These are phyloP conservation scores for Epinephelus moara DNA, from an alignment of 2,113 vertebrate genomes.

Conservation along the genomic window DNA sequence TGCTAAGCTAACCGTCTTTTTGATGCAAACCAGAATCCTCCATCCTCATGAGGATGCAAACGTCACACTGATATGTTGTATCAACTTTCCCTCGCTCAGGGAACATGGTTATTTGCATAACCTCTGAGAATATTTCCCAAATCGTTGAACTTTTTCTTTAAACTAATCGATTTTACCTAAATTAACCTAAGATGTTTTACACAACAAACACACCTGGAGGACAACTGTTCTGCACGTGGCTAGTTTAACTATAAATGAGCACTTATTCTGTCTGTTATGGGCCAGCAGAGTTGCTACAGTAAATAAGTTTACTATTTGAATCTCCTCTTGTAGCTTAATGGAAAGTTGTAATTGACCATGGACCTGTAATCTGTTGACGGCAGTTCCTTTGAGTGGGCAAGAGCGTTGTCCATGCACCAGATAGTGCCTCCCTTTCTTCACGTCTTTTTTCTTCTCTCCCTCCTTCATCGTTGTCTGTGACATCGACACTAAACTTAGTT, in stretches of 20 bases:
- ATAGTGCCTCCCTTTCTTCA: slow-evolving; percentile 79
- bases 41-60: not conserved
- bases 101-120: not conserved
- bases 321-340: slow-evolving; percentile 52
- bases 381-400: slow-evolving; percentile 58
- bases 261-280: slow-evolving; percentile 42
- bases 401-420: slow-evolving; percentile 71
- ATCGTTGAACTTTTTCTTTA: slow-evolving; percentile 14
- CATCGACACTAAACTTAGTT: slow-evolving; percentile 36
- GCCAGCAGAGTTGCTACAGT: slow-evolving; percentile 41
- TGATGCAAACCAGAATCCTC: not conserved
- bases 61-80: not conserved
- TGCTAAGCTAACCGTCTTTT: not conserved
- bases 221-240: slow-evolving; percentile 13
- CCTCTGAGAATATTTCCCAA: not conserved
- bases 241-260: slow-evolving; percentile 28
- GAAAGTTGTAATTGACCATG: slow-evolving; percentile 47
- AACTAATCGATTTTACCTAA: not conserved
- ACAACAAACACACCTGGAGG: slow-evolving; percentile 10
- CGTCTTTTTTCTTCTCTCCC: slow-evolving; percentile 37
- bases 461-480: slow-evolving; percentile 28
- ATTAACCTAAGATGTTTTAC: slow-evolving; percentile 26
- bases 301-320: slow-evolving; percentile 25
- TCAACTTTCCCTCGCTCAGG: not conserved
- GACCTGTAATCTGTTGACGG: slow-evolving; percentile 61